A percentile compares a stretch with the other conserved stretches of the same genome.
Evolutionary conservation across 2,113 vertebrate species (phyloP).

Genomic region (Erpornis zantholeuca): DNA sequence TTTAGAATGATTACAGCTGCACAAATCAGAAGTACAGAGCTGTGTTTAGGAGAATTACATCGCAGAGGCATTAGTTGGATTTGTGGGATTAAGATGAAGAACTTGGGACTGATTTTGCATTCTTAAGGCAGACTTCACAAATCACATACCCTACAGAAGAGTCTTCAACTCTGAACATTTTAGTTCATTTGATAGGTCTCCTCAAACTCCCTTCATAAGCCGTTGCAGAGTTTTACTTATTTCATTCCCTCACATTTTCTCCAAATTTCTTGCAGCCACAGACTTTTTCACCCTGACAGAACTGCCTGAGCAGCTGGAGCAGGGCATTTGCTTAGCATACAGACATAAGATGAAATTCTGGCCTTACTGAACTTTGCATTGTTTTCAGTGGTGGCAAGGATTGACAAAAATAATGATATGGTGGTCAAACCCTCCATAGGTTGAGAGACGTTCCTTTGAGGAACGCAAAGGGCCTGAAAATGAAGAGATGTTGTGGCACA

Average conservation of each 20-base stretch:
- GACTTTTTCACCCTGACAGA: background rate
- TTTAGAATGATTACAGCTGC: slow-evolving; percentile 25
- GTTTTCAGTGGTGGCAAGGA: background rate
- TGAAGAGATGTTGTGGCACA: background rate
- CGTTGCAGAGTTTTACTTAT: background rate
- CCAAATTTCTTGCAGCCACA: background rate
- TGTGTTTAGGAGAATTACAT: slow-evolving; percentile 1
- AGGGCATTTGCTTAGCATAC: background rate
- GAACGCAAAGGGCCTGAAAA: background rate
- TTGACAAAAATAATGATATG: background rate
- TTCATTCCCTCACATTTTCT: background rate
- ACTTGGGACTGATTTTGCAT: background rate
- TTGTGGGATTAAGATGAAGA: slow-evolving; percentile 21
- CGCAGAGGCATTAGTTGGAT: background rate
- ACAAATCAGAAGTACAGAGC: slow-evolving; percentile 1
- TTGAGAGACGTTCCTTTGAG: background rate
- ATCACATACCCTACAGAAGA: background rate
- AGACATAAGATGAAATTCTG: background rate
- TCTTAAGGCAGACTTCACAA: background rate
- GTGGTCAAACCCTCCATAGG: background rate
- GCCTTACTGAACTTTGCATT: background rate
- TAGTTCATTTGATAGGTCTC: background rate
- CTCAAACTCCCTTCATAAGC: background rate
- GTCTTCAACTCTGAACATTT: background rate
- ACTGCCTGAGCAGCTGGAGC: background rate